Base-by-base conservation (phyloP, 2,888 invertebrate genomes). In the Zygothrica quintamaculata region DNA sequence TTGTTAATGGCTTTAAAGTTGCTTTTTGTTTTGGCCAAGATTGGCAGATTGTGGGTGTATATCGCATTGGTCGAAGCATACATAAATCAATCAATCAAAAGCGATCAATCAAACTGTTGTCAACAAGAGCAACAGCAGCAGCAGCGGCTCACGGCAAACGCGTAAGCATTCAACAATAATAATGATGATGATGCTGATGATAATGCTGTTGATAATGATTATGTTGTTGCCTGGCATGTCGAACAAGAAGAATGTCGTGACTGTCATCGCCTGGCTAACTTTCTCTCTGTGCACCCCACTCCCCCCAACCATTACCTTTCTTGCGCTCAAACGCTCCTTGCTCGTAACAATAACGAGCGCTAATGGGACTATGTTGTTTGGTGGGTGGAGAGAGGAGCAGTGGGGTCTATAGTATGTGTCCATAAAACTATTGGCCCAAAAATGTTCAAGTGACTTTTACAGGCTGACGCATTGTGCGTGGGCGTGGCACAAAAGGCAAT, bases 31-130 rank as follows among this genome's bases (percentile, higher is more conserved):
- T 9, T 15, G 44, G n/a, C 7, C 31, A 31, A 11, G 8, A 8
- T 3, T 6, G 16, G 16, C 5, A 16, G 15, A 1, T 29, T 29
- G 16, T 53, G 56, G 40, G 48, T 44, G 37, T 37, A 26, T 34
- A n/a, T 22, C 47, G 3, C 8, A 7, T 26, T 1, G 34, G 5
- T 2, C 5, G 12, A 11, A 6, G 33, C 33, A 9, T 29, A 53
- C 64, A 11, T 42, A 22, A 69, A 74, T 81, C 85, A 66, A 82
- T 81, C 80, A 81, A 81, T 80, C 76, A 78, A 59, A 68, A 59
- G 62, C 77, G 76, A 81, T 81, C 80, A 81, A 81, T 81, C 80
- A 80, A 80, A 68, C 62, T 56, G 68, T 53, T 80, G 85, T 80
- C 80, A 79, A 76, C 80, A 56, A 58, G 72, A 18, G 59, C 52